Evolutionary conservation across 2,797 vertebrate species (phyloP).

Genomic region (Cirrhinus mrigala): DNA sequence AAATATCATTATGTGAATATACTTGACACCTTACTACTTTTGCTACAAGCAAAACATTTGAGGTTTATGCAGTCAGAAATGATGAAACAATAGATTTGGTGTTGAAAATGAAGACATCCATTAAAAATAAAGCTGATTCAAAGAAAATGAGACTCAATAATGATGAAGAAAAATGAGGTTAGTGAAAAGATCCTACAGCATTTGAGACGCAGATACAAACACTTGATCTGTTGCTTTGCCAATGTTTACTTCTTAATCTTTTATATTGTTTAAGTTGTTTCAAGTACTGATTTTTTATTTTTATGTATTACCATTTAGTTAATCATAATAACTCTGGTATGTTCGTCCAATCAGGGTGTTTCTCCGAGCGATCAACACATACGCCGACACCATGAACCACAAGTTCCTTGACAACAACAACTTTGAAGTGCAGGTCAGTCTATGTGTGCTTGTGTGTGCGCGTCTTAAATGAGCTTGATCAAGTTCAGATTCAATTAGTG

Average conservation of each 20-base stretch:
- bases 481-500: slow-evolving; percentile 12
- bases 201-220: neutral
- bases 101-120: neutral
- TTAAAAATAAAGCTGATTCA: neutral
- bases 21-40: neutral
- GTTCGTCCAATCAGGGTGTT: slow-evolving; percentile 84
- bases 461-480: neutral
- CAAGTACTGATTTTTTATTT: neutral
- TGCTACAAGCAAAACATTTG: neutral
- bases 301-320: neutral
- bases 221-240: too few species aligned
- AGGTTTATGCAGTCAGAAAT: neutral
- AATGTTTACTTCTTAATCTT: neutral
- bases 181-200: neutral
- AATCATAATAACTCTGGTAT: neutral
- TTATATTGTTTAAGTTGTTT: neutral
- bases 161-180: neutral
- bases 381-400: slow-evolving; percentile 95
- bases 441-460: slow-evolving; percentile 20
- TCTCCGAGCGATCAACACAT: slow-evolving; percentile 95
- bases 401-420: slow-evolving; percentile 93
- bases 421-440: slow-evolving; percentile 92
- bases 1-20: neutral
- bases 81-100: neutral
- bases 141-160: neutral